Conservation (phyloP, 1,140 invertebrate species). For the Philotrypesis tridentata region DNA sequence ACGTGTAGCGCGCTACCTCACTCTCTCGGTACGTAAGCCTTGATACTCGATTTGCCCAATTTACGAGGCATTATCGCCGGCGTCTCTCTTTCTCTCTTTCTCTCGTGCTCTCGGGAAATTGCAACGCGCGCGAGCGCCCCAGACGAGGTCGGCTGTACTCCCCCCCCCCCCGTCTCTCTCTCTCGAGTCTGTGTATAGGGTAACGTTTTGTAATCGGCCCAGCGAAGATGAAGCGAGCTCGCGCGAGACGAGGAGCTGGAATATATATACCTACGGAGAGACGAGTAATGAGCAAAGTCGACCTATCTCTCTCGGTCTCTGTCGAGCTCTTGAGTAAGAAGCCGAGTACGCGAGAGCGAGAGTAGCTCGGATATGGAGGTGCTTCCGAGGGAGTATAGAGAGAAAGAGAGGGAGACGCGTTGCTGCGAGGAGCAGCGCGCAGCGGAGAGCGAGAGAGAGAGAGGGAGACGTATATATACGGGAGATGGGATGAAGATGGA, state of each 20-base stretch:
- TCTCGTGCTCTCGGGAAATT: not conserved
- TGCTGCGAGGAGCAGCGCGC: not conserved
- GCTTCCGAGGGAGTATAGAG: constrained; percentile 17
- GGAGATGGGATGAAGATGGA: constrained; percentile 44
- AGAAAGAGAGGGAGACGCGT: constrained; percentile 1
- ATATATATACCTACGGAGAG: constrained; percentile 3
- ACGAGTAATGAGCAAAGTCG: constrained; percentile 42
- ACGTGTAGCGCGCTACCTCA: too few species aligned
- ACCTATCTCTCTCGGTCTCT: constrained; percentile 17
- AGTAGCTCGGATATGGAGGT: constrained; percentile 12
- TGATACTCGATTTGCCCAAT: constrained; percentile 32
- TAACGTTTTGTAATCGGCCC: constrained; percentile 38
- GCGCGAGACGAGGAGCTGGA: constrained; percentile 20
- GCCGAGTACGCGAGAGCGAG: not conserved
- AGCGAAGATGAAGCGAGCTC: constrained; percentile 27
- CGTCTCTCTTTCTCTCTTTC: constrained; percentile 5
- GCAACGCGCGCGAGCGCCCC: too few species aligned
- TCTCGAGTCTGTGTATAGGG: not conserved
- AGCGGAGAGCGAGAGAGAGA: not conserved
- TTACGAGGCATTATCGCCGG: constrained; percentile 22
- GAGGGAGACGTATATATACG: not conserved
- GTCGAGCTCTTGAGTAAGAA: not conserved
- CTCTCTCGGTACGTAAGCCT: not conserved
- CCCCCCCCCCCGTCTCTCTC: too few species aligned
- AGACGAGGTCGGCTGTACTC: not conserved